Conservation (phyloP, 2,113 vertebrate genomes). For the Kryptolebias marmoratus region DNA sequence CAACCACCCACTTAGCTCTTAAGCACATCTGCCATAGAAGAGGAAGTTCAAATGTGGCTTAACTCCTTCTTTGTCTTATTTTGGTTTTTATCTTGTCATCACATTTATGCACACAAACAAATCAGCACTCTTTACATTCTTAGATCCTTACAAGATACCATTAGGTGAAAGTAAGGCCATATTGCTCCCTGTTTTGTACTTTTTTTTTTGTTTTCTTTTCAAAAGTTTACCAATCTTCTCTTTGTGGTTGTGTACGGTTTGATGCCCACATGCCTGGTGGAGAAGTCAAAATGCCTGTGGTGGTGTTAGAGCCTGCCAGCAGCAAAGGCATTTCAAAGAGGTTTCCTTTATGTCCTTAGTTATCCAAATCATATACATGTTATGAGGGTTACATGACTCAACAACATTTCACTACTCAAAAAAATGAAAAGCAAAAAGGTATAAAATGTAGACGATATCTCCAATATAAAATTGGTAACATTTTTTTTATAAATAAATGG, state of each 20-base stretch:
- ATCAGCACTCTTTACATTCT: neutral
- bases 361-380: neutral
- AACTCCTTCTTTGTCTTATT: slow-evolving; percentile 27
- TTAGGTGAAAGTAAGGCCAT: slow-evolving; percentile 18
- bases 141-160: neutral
- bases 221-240: slow-evolving; percentile 22
- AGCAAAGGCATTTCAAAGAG: slow-evolving; percentile 52
- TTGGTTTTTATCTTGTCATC: slow-evolving; percentile 9
- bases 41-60: slow-evolving; percentile 51
- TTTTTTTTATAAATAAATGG: too few relatives aligned
- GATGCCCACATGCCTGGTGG: slow-evolving; percentile 30
- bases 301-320: slow-evolving; percentile 51
- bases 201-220: slow-evolving; percentile 34
- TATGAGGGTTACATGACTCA: neutral
- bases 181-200: slow-evolving; percentile 9
- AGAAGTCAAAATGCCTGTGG: slow-evolving; percentile 47
- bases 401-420: too few relatives aligned
- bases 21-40: slow-evolving; percentile 43
- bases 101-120: neutral
- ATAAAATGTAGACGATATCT: too few relatives aligned
- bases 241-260: slow-evolving; percentile 25
- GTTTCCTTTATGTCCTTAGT: slow-evolving; percentile 13
- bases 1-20: slow-evolving; percentile 35
- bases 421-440: too few relatives aligned
- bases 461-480: too few relatives aligned